These are phyloP conservation scores for Andrena minutula DNA, from an alignment of 2,888 invertebrate species.

Conservation along the genomic window DNA sequence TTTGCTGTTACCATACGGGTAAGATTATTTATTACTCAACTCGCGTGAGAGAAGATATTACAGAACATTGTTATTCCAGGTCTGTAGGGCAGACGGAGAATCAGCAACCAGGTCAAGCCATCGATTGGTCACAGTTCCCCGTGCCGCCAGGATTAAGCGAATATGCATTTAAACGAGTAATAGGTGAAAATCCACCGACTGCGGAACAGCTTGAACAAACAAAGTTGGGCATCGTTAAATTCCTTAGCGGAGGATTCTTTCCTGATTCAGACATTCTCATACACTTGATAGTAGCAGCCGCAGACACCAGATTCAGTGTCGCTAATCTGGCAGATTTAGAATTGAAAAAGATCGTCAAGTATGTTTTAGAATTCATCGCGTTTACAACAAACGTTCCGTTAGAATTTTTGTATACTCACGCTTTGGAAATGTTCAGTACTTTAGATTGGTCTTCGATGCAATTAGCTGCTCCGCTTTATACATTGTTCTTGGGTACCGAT, in stretches of 20 bases:
- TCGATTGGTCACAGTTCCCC: constrained; percentile 83
- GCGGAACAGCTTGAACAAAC: constrained; percentile 93
- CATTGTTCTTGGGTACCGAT: constrained; percentile 91
- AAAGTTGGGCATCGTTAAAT: constrained; percentile 93
- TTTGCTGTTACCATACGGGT: constrained; percentile 94
- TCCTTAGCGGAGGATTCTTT: constrained; percentile 92
- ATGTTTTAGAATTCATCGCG: constrained; percentile 54
- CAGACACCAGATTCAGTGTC: constrained; percentile 95
- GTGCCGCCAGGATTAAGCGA: constrained; percentile 93
- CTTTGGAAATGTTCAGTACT: constrained; percentile 85
- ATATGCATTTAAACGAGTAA: constrained; percentile 91
- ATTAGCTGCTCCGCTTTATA: constrained; percentile 91
- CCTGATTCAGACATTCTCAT: constrained; percentile 90
- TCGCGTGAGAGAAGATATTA: not conserved
- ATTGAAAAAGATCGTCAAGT: constrained; percentile 92
- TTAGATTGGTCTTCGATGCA: constrained; percentile 92
- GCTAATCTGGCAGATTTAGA: constrained; percentile 95
- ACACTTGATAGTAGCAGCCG: constrained; percentile 93
- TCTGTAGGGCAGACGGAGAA: constrained; percentile 85
- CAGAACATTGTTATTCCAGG: constrained; percentile 77
- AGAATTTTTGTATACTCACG: constrained; percentile 11
- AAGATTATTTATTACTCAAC: constrained; percentile 68
- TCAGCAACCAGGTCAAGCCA: constrained; percentile 85
- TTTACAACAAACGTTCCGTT: not conserved
- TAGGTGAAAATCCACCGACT: constrained; percentile 89